Base-by-base conservation (phyloP, 2,113 vertebrate species). In the Tretioscincus oriximinensis region DNA sequence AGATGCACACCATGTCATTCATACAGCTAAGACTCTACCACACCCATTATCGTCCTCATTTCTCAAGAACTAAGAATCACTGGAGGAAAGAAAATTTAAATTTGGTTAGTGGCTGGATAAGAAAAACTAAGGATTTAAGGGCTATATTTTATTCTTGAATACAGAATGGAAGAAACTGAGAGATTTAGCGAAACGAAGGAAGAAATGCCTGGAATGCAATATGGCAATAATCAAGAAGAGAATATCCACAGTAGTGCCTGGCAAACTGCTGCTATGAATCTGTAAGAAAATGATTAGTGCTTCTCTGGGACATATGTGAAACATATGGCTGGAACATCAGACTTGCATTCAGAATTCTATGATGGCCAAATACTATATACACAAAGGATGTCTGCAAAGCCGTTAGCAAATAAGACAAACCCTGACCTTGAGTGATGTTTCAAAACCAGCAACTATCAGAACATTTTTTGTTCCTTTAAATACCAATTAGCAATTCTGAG, bases 391-490 rank as follows among this genome's bases (percentile, higher is more conserved):
- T 76, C 76, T 84, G 76, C 45, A 76, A 67, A 54, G 21, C 14
- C 71, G 18, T 20, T 60, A 73, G 71, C 83, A 77, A 68, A 29
- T 29, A 31, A 81, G 60, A 54, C 49, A 84, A 77, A 2, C 2
- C 45, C 65, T 81, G 45, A 79, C 82, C 35, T 85, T 49, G 74
- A 73, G 70, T 75, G 72, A 77, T 79, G 76, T 84, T 49, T 35
- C 81, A 24, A 29, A 16, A 76, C 71, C 45, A 10, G 31, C 35
- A 58, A 77, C 2, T 10, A 0, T 1, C 69, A 65, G 63, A 26
- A 68, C 63, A n/a, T 14, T 26, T 77, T 22, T 31, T 75, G 80
- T 67, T 16, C 24, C 76, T 1, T 22, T 29, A 73, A 82, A 67
- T 58, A 69, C 18, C 26, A 45, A 84, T 24, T 31, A 81, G 67